A percentile compares a stretch with the other conserved stretches of the same genome.
These are phyloP conservation scores for Akabosia matsudoensis DNA, from an alignment of 1,140 invertebrate species.

Conservation along the genomic window DNA sequence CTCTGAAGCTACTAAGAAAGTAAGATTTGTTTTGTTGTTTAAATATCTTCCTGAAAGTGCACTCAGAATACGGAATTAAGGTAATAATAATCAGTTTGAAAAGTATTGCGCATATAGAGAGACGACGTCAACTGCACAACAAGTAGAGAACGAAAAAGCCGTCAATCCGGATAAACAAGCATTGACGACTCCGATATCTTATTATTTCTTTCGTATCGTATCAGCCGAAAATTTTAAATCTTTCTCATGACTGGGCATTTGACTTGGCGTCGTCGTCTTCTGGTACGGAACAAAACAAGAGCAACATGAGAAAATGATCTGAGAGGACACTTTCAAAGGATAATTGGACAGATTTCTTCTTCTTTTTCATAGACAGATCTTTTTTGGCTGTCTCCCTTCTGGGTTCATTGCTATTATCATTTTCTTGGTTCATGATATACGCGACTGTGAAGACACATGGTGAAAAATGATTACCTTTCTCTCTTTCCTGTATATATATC, in stretches of 20 bases:
- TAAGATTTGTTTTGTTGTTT: neutral
- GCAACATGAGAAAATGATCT: neutral
- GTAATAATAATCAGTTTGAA: neutral
- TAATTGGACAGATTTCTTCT: conserved; percentile 3
- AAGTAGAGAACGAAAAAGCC: conserved; percentile 1
- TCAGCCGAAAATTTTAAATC: neutral
- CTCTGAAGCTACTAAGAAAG: too few species aligned
- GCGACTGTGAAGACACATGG: neutral
- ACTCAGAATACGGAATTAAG: conserved; percentile 5
- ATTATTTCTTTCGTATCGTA: conserved; percentile 2
- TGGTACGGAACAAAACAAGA: neutral
- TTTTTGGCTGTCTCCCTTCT: neutral
- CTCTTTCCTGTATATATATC: neutral
- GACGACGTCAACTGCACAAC: too few species aligned
- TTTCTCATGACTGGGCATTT: too few species aligned
- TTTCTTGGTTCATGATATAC: neutral
- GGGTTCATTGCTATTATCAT: neutral
- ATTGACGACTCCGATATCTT: neutral
- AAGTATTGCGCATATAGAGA: neutral
- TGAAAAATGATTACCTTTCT: neutral
- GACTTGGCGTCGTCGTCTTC: too few species aligned
- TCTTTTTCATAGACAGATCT: neutral
- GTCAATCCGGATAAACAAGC: conserved; percentile 6
- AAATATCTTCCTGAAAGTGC: conserved; percentile 6
- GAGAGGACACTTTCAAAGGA: conserved; percentile 5